A percentile compares a stretch with the other conserved stretches of the same genome.
phyloP scores from a whole-genome alignment of 2,797 vertebrate genomes.

The Sebastes minor region DNA sequence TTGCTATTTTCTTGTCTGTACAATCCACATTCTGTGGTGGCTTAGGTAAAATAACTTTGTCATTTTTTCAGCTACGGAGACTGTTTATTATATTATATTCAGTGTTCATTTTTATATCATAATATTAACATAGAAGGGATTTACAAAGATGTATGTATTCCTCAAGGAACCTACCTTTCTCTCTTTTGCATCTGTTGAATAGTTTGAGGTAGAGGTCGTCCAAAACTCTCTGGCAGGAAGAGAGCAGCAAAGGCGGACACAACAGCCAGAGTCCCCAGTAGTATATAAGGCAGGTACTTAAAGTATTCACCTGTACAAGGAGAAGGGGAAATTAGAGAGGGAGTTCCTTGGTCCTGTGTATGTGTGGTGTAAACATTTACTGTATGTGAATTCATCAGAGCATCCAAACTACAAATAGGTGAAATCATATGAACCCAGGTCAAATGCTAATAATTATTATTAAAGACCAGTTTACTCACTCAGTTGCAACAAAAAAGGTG shows the following conservation, averaged over 20 bases:
- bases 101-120: background rate
- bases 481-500: constrained; percentile 86
- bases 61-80: background rate
- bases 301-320: constrained; percentile 77
- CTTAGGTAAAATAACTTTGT: background rate
- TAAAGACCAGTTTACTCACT: constrained; percentile 61
- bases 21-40: background rate
- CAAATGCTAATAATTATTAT: background rate
- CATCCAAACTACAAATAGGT: background rate
- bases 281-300: constrained; percentile 86
- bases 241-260: constrained; percentile 81
- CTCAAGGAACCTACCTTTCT: constrained; percentile 74
- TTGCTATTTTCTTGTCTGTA: background rate
- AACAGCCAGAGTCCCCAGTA: constrained; percentile 84
- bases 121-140: background rate
- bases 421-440: background rate
- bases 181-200: constrained; percentile 85
- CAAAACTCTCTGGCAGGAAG: constrained; percentile 89
- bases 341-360: background rate
- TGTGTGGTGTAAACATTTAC: background rate
- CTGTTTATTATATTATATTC: background rate
- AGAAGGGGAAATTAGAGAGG: background rate
- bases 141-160: background rate
- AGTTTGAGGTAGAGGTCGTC: constrained; percentile 86
- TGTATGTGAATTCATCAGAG: background rate